A percentile compares a stretch with the other conserved stretches of the same genome.
phyloP scores from a whole-genome alignment of 2,113 vertebrate species.

The Gymnogyps californianus region DNA sequence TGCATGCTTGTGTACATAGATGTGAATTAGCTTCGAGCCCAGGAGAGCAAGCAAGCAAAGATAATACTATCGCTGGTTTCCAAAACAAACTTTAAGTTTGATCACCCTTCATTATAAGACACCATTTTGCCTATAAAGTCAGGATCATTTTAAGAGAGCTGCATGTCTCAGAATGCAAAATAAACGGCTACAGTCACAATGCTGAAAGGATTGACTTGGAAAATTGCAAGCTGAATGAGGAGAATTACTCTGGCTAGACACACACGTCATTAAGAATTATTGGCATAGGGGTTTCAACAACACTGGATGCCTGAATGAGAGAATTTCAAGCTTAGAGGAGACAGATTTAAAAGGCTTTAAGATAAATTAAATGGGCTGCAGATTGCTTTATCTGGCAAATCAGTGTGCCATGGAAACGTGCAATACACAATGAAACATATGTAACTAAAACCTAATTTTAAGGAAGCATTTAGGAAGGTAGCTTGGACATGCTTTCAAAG shows the following conservation, averaged over 20 bases:
- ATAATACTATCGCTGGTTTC: background rate
- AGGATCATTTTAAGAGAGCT: background rate
- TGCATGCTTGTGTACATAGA: background rate
- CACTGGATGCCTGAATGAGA: slow-evolving; percentile 50
- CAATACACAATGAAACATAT: slow-evolving; percentile 40
- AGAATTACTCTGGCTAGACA: slow-evolving; percentile 69
- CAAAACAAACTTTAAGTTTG: background rate
- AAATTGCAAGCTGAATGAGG: slow-evolving; percentile 64
- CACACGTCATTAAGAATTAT: slow-evolving; percentile 67
- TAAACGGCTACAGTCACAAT: slow-evolving; percentile 41
- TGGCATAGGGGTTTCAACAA: slow-evolving; percentile 40
- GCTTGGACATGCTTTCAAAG: slow-evolving; percentile 32
- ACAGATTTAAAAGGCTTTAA: slow-evolving; percentile 61
- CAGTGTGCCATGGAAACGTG: slow-evolving; percentile 43
- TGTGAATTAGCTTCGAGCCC: background rate
- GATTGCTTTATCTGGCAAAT: slow-evolving; percentile 58
- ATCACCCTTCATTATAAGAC: slow-evolving; percentile 5
- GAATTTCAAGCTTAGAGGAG: slow-evolving; percentile 45
- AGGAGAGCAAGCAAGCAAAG: background rate
- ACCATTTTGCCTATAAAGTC: background rate
- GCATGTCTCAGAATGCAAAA: slow-evolving; percentile 51
- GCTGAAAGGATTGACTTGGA: slow-evolving; percentile 64
- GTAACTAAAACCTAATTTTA: slow-evolving; percentile 50
- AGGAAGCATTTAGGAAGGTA: slow-evolving; percentile 18
- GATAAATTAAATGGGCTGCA: slow-evolving; percentile 57